These are phyloP conservation scores for Tetramorium bicarinatum DNA, from an alignment of 2,888 invertebrate species.

Conservation along the genomic window DNA sequence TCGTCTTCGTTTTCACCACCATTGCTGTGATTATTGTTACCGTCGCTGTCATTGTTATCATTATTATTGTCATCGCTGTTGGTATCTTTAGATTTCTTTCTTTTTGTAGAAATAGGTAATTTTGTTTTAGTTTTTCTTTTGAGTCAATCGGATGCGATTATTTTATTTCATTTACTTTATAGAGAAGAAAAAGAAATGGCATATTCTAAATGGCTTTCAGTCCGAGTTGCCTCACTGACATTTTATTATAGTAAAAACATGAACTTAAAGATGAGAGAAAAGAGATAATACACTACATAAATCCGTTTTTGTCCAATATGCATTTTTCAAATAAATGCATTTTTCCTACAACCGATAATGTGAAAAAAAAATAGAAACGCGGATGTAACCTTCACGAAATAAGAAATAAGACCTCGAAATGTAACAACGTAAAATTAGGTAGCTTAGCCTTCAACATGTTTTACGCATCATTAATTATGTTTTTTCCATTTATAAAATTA, in stretches of 20 bases:
- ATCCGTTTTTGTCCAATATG: not conserved
- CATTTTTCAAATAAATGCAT: not conserved
- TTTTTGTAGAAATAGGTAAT: constrained; percentile 8
- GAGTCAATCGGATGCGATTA: not conserved
- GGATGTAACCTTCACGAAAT: constrained; percentile 23
- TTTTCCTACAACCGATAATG: not conserved
- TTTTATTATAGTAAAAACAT: not conserved
- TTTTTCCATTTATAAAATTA: not conserved
- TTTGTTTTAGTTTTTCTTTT: constrained; percentile 6
- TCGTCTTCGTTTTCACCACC: not conserved
- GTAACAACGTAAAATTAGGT: constrained; percentile 21
- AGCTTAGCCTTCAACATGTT: constrained; percentile 25
- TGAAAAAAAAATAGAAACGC: constrained; percentile 24
- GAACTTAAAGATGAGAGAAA: not conserved
- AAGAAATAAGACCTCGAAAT: constrained; percentile 17
- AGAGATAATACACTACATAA: not conserved
- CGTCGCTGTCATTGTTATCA: not conserved
- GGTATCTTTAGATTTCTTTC: not conserved
- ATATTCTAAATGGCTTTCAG: not conserved
- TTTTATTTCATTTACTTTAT: not conserved
- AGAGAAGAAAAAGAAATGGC: not conserved
- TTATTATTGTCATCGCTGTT: not conserved
- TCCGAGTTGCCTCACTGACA: not conserved
- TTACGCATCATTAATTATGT: constrained; percentile 21
- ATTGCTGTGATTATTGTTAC: too few relatives aligned